phyloP scores from a whole-genome alignment of 2,113 vertebrate genomes.

The Gnathochromis pfefferi region DNA sequence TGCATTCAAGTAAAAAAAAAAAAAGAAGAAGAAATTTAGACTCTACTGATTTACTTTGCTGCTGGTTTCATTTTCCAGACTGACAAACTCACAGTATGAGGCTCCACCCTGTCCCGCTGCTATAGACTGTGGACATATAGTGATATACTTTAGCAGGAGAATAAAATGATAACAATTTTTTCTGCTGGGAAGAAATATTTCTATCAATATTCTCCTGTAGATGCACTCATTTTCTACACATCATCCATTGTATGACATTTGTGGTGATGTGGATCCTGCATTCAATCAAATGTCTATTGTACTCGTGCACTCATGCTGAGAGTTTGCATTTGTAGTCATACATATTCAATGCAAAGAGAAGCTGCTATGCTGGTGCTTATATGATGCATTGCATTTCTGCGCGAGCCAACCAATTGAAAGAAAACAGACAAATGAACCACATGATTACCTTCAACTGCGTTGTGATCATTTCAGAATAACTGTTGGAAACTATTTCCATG shows the following conservation, averaged over 20 bases:
- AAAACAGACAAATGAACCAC: not conserved
- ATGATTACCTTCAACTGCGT: conserved; percentile 19
- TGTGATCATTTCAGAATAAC: not conserved
- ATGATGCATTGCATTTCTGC: not conserved
- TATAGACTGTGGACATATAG: not conserved
- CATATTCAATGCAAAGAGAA: conserved; percentile 34
- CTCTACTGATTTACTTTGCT: not conserved
- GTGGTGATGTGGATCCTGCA: not conserved
- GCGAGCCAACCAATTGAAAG: not conserved
- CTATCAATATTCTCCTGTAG: not conserved
- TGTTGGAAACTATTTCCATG: not conserved
- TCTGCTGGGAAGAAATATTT: not conserved
- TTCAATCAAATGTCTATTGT: conserved; percentile 41
- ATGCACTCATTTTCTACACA: conserved; percentile 14
- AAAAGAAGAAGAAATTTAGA: not conserved
- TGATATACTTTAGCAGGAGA: not conserved
- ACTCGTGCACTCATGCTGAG: conserved; percentile 18
- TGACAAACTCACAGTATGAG: not conserved
- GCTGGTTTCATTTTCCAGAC: not conserved
- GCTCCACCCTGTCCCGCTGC: not conserved
- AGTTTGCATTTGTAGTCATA: conserved; percentile 43
- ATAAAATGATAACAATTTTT: conserved; percentile 7
- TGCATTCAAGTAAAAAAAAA: not conserved
- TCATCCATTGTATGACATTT: conserved; percentile 24
- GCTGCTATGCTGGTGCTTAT: not conserved